phyloP scores from a whole-genome alignment of 2,888 invertebrate genomes.

The Branchellion lobata region DNA sequence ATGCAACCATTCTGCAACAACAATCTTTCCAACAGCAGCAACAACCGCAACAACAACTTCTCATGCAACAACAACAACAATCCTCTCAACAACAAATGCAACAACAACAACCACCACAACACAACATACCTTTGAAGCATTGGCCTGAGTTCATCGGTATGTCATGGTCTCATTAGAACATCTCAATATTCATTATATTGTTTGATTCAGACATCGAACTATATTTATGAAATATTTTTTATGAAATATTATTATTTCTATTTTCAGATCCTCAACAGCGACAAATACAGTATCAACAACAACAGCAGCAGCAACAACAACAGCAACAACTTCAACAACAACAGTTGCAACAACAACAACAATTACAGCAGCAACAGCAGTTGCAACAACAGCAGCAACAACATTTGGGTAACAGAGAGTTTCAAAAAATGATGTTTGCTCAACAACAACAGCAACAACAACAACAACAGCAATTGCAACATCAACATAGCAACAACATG shows the following conservation, averaged over 20 bases:
- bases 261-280: background rate
- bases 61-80: background rate
- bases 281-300: background rate
- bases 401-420: background rate
- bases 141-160: too few relatives aligned
- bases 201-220: too few relatives aligned
- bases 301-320: background rate
- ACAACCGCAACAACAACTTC: constrained; percentile 17
- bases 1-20: background rate
- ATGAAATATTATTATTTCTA: background rate
- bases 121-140: background rate
- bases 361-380: constrained; percentile 23
- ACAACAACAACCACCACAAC: background rate
- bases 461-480: background rate
- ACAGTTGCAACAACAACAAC: background rate
- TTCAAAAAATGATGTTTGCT: background rate
- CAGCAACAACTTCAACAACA: background rate
- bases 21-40: constrained; percentile 1
- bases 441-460: constrained; percentile 24
- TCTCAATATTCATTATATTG: background rate
- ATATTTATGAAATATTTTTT: too few relatives aligned
- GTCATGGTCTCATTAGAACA: too few relatives aligned
- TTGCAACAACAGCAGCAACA: background rate
- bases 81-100: background rate
- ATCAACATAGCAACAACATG: constrained; percentile 29